Evolutionary conservation across 2,797 vertebrate species (phyloP).

Genomic region (Sylvia borin): DNA sequence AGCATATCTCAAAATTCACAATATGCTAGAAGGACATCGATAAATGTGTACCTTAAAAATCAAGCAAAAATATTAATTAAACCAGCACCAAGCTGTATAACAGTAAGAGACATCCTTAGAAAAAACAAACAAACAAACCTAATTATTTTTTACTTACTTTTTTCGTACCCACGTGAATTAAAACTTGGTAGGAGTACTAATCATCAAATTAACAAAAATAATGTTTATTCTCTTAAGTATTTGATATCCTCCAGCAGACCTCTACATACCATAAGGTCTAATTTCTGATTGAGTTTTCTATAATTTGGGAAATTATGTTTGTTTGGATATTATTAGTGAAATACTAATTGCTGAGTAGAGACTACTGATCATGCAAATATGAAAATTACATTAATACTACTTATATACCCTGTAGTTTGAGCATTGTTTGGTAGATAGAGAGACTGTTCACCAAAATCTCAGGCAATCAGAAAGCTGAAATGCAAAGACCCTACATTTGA

Average conservation of each 20-base stretch:
- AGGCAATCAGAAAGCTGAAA: neutral
- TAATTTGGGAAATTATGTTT: neutral
- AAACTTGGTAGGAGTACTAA: neutral
- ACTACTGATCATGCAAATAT: neutral
- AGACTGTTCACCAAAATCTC: neutral
- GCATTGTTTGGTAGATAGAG: neutral
- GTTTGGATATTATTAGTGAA: neutral
- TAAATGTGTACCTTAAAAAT: neutral
- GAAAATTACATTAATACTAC: neutral
- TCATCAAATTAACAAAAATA: neutral
- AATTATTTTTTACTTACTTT: neutral
- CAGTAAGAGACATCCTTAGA: neutral
- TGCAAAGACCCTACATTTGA: neutral
- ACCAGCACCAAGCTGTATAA: neutral
- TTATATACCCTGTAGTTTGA: neutral
- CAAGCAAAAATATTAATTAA: neutral
- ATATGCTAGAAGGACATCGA: neutral
- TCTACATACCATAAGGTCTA: neutral
- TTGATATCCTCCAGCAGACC: neutral
- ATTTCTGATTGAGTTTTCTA: neutral
- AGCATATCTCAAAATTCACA: neutral
- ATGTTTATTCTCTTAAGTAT: neutral
- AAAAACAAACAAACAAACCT: neutral
- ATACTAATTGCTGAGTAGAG: slow-evolving; percentile 13
- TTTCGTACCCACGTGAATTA: neutral